These are phyloP conservation scores for Clistopyga incitator DNA, from an alignment of 2,888 invertebrate genomes.

Conservation along the genomic window DNA sequence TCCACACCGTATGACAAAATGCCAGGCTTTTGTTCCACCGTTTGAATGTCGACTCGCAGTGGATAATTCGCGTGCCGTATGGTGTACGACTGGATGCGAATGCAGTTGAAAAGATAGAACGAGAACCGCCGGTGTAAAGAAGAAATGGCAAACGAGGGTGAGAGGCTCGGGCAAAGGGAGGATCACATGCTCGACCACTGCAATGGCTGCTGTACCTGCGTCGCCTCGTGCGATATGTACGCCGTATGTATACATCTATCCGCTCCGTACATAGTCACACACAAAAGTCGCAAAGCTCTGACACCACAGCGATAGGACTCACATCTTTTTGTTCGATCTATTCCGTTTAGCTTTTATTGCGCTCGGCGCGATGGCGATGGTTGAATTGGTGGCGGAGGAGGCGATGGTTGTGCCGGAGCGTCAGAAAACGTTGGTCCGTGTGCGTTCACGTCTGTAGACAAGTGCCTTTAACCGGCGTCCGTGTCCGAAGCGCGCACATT, in stretches of 20 bases:
- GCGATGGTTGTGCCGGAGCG: conserved; percentile 11
- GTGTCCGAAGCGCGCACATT: conserved; percentile 61
- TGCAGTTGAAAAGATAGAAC: conserved; percentile 1
- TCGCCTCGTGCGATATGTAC: not conserved
- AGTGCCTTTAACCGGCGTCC: conserved; percentile 69
- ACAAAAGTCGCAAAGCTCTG: conserved; percentile 1
- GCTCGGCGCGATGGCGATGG: conserved; percentile 3
- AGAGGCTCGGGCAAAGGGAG: not conserved
- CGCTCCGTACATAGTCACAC: not conserved
- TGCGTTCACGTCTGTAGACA: conserved; percentile 57
- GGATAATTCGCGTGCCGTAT: conserved; percentile 1
- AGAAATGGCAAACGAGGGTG: conserved; percentile 3
- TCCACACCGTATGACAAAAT: not conserved
- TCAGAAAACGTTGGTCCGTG: conserved; percentile 45
- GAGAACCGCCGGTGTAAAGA: conserved; percentile 3
- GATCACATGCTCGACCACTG: not conserved
- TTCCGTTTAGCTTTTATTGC: conserved; percentile 60
- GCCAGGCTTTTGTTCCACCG: not conserved
- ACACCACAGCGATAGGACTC: conserved; percentile 2
- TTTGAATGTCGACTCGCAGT: conserved; percentile 10
- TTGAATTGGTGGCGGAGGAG: conserved; percentile 4
- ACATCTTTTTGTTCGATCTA: conserved; percentile 58
- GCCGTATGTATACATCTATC: not conserved
- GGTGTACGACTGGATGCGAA: conserved; percentile 6
- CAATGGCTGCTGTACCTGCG: not conserved